A percentile compares a stretch with the other conserved stretches of the same genome.
Conservation (phyloP, 2,113 vertebrate species). For the Chlamydotis undulata region DNA sequence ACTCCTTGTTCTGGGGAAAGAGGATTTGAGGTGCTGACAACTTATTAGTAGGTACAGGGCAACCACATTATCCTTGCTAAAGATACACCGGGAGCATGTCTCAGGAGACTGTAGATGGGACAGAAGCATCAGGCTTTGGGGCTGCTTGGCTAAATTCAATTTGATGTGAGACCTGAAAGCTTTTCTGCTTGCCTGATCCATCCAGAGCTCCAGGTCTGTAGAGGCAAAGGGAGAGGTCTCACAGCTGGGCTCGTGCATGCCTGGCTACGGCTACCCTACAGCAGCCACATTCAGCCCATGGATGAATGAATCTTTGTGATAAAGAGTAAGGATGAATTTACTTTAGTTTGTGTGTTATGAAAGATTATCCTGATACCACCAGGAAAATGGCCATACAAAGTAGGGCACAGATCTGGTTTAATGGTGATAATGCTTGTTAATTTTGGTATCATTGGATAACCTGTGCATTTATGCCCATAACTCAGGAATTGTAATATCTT, state of each 20-base stretch:
- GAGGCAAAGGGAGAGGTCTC: neutral
- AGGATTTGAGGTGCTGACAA: neutral
- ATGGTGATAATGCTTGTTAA: fast-evolving
- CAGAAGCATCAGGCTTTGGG: neutral
- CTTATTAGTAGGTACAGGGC: neutral
- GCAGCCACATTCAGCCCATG: fast-evolving
- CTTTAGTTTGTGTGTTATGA: neutral
- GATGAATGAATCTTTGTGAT: neutral
- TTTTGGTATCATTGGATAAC: neutral
- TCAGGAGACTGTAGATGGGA: neutral
- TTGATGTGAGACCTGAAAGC: neutral
- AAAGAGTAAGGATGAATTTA: neutral
- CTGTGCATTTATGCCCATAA: neutral
- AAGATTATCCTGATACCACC: neutral
- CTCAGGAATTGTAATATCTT: neutral
- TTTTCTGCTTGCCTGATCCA: neutral
- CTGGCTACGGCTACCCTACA: no score
- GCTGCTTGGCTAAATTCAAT: neutral
- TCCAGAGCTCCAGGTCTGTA: fast-evolving
- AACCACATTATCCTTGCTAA: neutral
- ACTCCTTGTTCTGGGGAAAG: neutral
- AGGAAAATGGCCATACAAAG: neutral
- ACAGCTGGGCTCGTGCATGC: neutral
- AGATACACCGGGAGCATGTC: neutral
- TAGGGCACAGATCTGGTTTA: neutral